Base-by-base conservation (phyloP, 2,888 invertebrate species). In the Creontiades dilutus region DNA sequence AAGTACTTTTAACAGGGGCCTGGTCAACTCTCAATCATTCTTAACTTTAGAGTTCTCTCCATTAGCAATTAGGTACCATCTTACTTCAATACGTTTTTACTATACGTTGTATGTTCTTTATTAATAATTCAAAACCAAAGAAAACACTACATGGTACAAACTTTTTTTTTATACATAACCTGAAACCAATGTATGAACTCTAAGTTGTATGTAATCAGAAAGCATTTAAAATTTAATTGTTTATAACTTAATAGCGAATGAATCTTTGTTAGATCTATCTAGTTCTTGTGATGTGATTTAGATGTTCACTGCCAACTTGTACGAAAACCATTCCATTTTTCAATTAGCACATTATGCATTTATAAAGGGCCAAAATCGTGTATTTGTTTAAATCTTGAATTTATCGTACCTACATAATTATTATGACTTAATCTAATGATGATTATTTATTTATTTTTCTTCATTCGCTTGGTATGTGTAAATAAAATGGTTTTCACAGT, bases 251-350 rank as follows among this genome's bases (percentile, higher is more conserved):
- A 14, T 76, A 37, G 47, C 12, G 46, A 19, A 47, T 82, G 47
- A 48, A 37, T 80, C 46, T 37, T 82, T 48, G 78, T 78, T 82
- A 82, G 82, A 82, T 86, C 75, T 75, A 75, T 75, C 76, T 86
- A 86, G 75, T 46, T 85, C 61, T 86, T 86, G 86, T 86, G 86
- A 86, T 86, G 86, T 86, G 86, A 75, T 86, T 68, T 86, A 86
- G 86, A 75, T 88, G 78, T 88, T 88, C 88, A 88, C 88, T 88
- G 88, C 88, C 88, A 88, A 28, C 80, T 88, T 86, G 76, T 76
- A 88, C 78, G 55, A 80, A 88, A 88, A 88, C 80, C 88, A 88
- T 88, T 88, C 88, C 88, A 88, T 48, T n/a, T 19, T 78, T 78
- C 57, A 16, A 61, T 78, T 27, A 48, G 88, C 88, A 88, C 88